Evolutionary conservation across 2,888 invertebrate genomes (phyloP).

Genomic region (Dolomedes plantarius): DNA sequence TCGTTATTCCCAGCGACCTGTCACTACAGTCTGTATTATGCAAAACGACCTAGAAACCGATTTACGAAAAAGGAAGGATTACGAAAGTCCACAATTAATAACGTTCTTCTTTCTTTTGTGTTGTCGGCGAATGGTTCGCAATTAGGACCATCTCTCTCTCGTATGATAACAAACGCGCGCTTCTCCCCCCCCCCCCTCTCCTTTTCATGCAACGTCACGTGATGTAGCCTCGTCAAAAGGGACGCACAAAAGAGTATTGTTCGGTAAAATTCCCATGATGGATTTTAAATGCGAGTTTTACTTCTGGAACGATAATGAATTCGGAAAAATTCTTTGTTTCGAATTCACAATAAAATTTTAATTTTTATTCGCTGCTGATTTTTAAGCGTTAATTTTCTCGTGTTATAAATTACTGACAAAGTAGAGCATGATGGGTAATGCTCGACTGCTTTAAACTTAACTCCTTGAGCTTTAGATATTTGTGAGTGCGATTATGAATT

Average conservation of each 20-base stretch:
- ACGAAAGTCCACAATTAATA: conserved; percentile 45
- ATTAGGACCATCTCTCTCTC: conserved; percentile 26
- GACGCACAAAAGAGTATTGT: not conserved
- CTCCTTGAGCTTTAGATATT: too few relatives aligned
- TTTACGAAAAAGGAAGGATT: conserved; percentile 43
- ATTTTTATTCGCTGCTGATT: too few relatives aligned
- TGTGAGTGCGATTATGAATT: too few relatives aligned
- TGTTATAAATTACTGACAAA: too few relatives aligned
- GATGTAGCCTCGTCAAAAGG: not conserved
- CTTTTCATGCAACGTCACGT: not conserved
- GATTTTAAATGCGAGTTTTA: not conserved
- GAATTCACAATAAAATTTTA: too few relatives aligned
- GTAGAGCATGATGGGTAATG: too few relatives aligned
- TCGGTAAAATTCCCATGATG: not conserved
- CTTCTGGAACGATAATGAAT: too few relatives aligned
- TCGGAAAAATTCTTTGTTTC: too few relatives aligned
- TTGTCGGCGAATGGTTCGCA: conserved; percentile 16
- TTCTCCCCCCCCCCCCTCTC: not conserved
- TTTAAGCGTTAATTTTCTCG: too few relatives aligned
- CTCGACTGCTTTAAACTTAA: too few relatives aligned
- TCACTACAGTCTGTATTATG: conserved; percentile 32
- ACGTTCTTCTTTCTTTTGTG: conserved; percentile 8
- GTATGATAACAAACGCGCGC: conserved; percentile 7
- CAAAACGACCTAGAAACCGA: conserved; percentile 56
- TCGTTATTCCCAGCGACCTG: not conserved